phyloP scores from a whole-genome alignment of 2,113 vertebrate genomes.

The Heptranchias perlo region DNA sequence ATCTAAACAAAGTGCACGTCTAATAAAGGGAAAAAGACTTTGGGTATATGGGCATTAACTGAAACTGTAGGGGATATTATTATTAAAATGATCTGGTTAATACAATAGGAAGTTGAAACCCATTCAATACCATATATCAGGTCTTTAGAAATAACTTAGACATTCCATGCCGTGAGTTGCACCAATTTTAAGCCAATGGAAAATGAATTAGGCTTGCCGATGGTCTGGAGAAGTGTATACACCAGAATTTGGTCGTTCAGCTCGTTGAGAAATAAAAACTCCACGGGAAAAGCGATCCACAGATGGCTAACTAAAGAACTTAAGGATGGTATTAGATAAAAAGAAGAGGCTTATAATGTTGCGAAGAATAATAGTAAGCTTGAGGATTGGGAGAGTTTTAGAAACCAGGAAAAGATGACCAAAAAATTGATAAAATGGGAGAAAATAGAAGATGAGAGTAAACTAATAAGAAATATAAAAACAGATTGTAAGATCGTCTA shows the following conservation, averaged over 20 bases:
- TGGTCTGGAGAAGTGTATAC: not conserved
- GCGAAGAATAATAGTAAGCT: too few species aligned
- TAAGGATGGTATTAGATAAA: too few species aligned
- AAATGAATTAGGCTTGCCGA: not conserved
- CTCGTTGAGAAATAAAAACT: too few species aligned
- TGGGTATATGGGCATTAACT: not conserved
- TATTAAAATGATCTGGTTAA: not conserved
- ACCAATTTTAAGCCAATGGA: not conserved
- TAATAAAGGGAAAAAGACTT: not conserved
- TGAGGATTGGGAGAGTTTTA: too few species aligned
- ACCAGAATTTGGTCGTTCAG: not conserved
- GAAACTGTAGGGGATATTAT: not conserved
- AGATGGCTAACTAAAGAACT: too few species aligned
- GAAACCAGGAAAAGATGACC: too few species aligned
- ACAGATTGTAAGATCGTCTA: too few species aligned
- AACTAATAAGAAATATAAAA: too few species aligned
- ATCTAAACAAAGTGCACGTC: not conserved
- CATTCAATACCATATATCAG: not conserved
- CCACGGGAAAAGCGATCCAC: too few species aligned
- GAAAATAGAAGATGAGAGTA: too few species aligned
- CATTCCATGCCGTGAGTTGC: not conserved
- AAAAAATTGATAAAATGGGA: too few species aligned
- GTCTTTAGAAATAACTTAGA: not conserved
- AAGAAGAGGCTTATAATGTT: too few species aligned
- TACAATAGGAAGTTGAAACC: not conserved